These are phyloP conservation scores for Eumerus sabulonum DNA, from an alignment of 2,888 invertebrate species.

Conservation along the genomic window DNA sequence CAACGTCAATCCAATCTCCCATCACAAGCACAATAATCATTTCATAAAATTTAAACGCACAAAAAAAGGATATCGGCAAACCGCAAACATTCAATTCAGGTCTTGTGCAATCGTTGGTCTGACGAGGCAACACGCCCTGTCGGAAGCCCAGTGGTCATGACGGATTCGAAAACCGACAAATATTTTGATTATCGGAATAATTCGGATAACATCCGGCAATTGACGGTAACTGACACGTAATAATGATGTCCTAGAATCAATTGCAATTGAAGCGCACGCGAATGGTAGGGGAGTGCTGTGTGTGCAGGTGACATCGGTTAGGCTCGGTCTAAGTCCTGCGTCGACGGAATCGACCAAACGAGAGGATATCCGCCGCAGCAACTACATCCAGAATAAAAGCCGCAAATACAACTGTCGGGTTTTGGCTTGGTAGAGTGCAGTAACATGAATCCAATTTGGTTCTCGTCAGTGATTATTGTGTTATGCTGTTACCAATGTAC, in stretches of 20 bases:
- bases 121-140: constrained; percentile 9
- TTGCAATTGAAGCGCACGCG: constrained; percentile 21
- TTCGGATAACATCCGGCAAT: constrained; percentile 43
- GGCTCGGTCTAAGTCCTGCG: constrained; percentile 2
- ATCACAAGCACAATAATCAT: constrained; percentile 29
- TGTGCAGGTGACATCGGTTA: too few relatives aligned
- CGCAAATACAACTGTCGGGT: constrained; percentile 31
- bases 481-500: too few relatives aligned
- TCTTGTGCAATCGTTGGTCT: constrained; percentile 27
- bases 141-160: constrained; percentile 19
- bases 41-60: constrained; percentile 40
- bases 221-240: constrained; percentile 60
- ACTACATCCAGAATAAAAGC: constrained; percentile 17
- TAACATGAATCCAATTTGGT: constrained; percentile 56
- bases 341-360: constrained; percentile 47
- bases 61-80: constrained; percentile 21
- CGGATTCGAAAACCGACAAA: constrained; percentile 40
- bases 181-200: constrained; percentile 40
- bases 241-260: constrained; percentile 55
- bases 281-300: neutral
- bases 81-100: constrained; percentile 35
- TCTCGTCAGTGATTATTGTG: constrained; percentile 54
- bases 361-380: constrained; percentile 42
- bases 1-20: neutral
- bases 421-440: constrained; percentile 14